Conservation (phyloP, 1,140 invertebrate species). For the Macrotrachela quadricornifera region DNA sequence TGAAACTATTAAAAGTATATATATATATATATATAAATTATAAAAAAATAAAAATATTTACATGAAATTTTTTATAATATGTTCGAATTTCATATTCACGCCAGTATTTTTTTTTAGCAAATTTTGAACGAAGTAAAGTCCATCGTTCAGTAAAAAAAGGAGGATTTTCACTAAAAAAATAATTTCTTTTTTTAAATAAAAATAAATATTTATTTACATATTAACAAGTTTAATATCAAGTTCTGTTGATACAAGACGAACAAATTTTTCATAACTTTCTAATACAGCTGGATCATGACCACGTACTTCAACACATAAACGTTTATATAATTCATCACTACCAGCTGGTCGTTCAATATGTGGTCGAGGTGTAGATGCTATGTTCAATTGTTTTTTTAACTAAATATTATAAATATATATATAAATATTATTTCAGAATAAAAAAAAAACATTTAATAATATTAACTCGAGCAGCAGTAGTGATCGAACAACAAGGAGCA, state of each 20-base stretch:
- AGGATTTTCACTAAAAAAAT: neutral
- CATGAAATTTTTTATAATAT: conserved; percentile 61
- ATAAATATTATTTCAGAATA: no score
- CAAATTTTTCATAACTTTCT: conserved; percentile 63
- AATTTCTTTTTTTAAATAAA: neutral
- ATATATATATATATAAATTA: neutral
- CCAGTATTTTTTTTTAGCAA: conserved; percentile 74
- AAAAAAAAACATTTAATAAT: no score
- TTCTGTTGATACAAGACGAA: conserved; percentile 49
- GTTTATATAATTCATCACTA: conserved; percentile 6
- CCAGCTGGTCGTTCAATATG: no score
- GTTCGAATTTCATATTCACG: conserved; percentile 89
- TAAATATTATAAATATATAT: no score
- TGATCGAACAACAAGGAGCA: no score
- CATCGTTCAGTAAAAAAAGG: conserved; percentile 37
- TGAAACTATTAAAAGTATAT: conserved; percentile 20
- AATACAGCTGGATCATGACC: conserved; percentile 64
- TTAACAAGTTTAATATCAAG: conserved; percentile 49
- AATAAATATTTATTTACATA: conserved; percentile 35
- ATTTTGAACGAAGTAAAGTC: conserved; percentile 62
- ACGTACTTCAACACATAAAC: conserved; percentile 58
- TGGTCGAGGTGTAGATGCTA: no score
- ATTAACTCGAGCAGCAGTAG: no score
- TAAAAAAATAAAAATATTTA: conserved; percentile 19
- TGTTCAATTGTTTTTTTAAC: no score